Conservation (phyloP, 2,797 vertebrate species). For the Epinephelus malabaricus region DNA sequence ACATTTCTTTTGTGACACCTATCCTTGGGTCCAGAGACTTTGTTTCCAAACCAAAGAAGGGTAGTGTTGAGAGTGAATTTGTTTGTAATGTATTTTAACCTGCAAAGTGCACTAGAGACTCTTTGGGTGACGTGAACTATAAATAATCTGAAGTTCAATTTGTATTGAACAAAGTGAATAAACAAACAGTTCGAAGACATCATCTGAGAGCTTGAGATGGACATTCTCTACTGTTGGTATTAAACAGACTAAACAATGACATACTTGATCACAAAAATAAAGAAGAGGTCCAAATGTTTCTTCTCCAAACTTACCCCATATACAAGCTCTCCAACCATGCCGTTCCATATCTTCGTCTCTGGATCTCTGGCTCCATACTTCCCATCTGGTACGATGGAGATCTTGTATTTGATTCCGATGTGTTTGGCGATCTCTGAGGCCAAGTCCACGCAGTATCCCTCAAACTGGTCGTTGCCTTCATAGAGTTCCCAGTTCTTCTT, state of each 20-base stretch:
- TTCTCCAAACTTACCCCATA: slow-evolving; percentile 92
- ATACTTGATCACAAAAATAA: neutral
- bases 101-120: no score
- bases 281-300: neutral
- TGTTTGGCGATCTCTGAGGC: slow-evolving; percentile 99
- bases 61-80: no score
- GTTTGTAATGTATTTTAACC: no score
- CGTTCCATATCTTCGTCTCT: slow-evolving; percentile 99
- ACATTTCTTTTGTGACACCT: no score
- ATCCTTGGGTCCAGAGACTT: no score
- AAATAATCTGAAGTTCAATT: no score
- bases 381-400: slow-evolving; percentile 98
- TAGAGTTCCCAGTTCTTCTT: slow-evolving; percentile 99
- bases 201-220: no score
- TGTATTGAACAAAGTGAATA: no score
- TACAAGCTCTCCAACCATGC: slow-evolving; percentile 99
- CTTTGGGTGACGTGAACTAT: no score
- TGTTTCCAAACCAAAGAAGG: no score
- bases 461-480: slow-evolving; percentile 98
- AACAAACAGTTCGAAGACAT: no score
- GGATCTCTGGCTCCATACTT: slow-evolving; percentile 99
- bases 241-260: neutral
- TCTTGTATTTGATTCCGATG: slow-evolving; percentile 99
- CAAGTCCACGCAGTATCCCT: slow-evolving; percentile 99
- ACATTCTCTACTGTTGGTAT: neutral